phyloP scores from a whole-genome alignment of 2,113 vertebrate genomes.

The Petrocephalus microphthalmus region DNA sequence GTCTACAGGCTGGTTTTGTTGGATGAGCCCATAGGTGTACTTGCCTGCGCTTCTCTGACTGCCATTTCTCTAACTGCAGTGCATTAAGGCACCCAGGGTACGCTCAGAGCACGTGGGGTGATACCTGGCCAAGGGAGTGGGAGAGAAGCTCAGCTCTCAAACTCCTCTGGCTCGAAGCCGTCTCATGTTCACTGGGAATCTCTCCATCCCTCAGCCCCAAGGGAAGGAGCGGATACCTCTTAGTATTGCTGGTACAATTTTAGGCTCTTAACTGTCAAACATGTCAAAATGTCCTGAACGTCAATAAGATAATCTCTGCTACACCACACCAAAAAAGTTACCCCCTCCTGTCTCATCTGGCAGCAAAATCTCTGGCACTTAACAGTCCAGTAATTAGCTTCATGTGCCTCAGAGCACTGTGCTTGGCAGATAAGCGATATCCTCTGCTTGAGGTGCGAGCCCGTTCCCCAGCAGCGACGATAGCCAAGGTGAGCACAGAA shows the following conservation, averaged over 20 bases:
- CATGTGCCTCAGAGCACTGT: conserved; percentile 53
- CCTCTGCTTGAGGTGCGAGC: conserved; percentile 54
- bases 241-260: neutral
- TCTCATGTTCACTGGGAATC: neutral
- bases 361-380: conserved; percentile 45
- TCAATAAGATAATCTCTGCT: conserved; percentile 45
- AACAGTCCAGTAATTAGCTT: conserved; percentile 60
- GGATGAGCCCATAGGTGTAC: neutral
- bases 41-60: neutral
- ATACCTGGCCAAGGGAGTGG: neutral
- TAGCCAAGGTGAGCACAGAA: conserved; percentile 45
- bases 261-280: conserved; percentile 34
- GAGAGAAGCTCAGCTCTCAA: neutral
- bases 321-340: conserved; percentile 47
- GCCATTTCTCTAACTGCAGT: neutral
- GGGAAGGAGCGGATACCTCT: neutral
- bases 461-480: conserved; percentile 49
- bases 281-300: conserved; percentile 23
- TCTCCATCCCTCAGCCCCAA: neutral
- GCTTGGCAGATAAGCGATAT: conserved; percentile 60
- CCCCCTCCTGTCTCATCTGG: conserved; percentile 30
- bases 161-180: neutral
- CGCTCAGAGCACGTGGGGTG: neutral
- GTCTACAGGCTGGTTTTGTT: neutral
- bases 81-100: neutral